Percentiles rank a stretch among this genome's conserved stretches.
These are phyloP conservation scores for Rhaphigaster nebulosa DNA, from an alignment of 2,888 invertebrate genomes.

Conservation along the genomic window DNA sequence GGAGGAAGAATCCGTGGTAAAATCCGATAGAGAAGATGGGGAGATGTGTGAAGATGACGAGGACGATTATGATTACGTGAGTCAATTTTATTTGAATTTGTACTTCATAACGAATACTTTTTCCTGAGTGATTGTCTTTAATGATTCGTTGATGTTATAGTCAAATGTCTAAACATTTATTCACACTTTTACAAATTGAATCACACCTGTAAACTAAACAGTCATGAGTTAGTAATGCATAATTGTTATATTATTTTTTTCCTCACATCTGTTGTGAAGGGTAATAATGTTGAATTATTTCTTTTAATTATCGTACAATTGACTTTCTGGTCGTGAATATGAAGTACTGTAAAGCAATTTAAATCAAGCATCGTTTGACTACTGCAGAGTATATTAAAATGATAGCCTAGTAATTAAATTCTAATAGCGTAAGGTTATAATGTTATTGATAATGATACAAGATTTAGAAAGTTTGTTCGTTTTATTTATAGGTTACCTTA, in stretches of 20 bases:
- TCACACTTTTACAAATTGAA: neutral
- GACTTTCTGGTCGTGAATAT: neutral
- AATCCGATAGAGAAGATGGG: neutral
- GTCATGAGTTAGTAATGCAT: no score
- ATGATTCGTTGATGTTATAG: neutral
- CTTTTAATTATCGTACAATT: neutral
- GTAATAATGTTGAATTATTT: neutral
- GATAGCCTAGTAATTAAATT: neutral
- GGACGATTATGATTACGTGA: conserved; percentile 1
- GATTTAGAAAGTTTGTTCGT: neutral
- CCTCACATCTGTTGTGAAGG: neutral
- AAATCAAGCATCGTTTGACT: no score
- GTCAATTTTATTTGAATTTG: neutral
- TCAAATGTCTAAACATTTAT: neutral
- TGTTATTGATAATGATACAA: neutral
- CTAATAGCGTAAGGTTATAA: neutral
- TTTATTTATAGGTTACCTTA: neutral
- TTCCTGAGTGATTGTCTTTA: neutral
- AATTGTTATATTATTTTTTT: neutral
- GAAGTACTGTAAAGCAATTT: neutral
- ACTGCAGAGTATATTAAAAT: neutral
- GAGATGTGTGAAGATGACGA: conserved; percentile 20
- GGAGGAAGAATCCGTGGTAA: neutral
- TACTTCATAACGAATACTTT: neutral
- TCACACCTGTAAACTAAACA: neutral